Conservation (phyloP, 2,888 invertebrate species). For the Lymantria dispar region DNA sequence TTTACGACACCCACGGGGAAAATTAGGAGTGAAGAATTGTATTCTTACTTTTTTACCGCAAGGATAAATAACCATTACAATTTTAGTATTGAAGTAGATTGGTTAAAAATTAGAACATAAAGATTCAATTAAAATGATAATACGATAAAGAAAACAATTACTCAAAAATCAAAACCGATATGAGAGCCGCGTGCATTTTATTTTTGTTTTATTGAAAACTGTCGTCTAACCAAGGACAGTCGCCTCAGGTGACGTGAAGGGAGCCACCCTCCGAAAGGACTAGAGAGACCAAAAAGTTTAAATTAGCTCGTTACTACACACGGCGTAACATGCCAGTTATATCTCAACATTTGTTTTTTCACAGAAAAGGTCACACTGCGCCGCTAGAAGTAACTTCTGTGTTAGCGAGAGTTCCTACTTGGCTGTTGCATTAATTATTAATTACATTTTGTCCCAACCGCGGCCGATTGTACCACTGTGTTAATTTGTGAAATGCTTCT, state of each 20-base stretch:
- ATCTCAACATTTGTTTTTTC: slow-evolving; percentile 73
- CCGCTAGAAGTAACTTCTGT: slow-evolving; percentile 54
- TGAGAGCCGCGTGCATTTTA: slow-evolving; percentile 40
- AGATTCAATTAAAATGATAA: slow-evolving; percentile 10
- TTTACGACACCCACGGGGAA: too few species aligned
- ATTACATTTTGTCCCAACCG: slow-evolving; percentile 47
- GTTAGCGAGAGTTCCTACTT: slow-evolving; percentile 56
- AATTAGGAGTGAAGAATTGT: too few species aligned
- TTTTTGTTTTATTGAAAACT: slow-evolving; percentile 62
- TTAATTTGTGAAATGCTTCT: slow-evolving; percentile 41
- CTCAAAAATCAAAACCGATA: slow-evolving; percentile 27
- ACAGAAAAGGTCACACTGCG: slow-evolving; percentile 64
- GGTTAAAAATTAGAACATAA: background rate
- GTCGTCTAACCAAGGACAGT: slow-evolving; percentile 58
- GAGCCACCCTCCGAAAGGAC: slow-evolving; percentile 62
- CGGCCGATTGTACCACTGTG: slow-evolving; percentile 38
- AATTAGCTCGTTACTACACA: slow-evolving; percentile 81
- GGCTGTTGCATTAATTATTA: slow-evolving; percentile 66
- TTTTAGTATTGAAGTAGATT: too few species aligned
- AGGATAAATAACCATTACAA: too few species aligned
- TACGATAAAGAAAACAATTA: slow-evolving; percentile 22
- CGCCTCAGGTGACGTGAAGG: slow-evolving; percentile 73
- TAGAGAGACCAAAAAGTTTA: slow-evolving; percentile 75
- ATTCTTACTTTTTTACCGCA: too few species aligned
- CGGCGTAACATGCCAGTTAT: slow-evolving; percentile 66